Percentiles rank a stretch among this genome's conserved stretches.
Evolutionary conservation across 2,888 invertebrate genomes (phyloP).

Genomic region (Drosophila quinaria): DNA sequence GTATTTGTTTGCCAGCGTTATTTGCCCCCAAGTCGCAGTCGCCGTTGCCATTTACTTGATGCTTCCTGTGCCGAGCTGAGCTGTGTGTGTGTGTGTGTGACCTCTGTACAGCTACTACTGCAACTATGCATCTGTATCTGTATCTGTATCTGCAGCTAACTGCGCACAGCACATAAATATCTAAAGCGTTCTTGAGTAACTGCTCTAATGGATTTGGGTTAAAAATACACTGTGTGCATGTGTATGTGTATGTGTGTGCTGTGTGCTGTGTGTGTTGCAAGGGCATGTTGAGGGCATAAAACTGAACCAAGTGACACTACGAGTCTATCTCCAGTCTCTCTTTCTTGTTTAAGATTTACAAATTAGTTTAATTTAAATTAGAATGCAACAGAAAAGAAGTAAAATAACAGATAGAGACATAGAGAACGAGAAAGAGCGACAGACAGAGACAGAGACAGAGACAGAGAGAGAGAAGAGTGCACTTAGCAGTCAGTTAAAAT

Average conservation of each 20-base stretch:
- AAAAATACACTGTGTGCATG: constrained; percentile 67
- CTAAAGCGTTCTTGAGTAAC: constrained; percentile 81
- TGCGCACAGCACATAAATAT: constrained; percentile 75
- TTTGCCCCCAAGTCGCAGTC: constrained; percentile 61
- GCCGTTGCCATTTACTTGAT: constrained; percentile 73
- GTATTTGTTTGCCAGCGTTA: constrained; percentile 73
- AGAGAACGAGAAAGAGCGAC: not conserved
- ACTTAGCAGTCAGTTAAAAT: constrained; percentile 69
- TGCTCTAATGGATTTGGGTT: constrained; percentile 82
- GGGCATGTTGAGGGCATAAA: constrained; percentile 74
- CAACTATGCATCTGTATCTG: constrained; percentile 28
- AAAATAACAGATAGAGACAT: not conserved
- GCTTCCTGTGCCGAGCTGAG: constrained; percentile 47
- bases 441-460: not conserved
- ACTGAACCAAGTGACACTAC: constrained; percentile 39
- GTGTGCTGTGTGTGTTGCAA: constrained; percentile 44
- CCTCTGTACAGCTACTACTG: constrained; percentile 50
- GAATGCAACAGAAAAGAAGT: constrained; percentile 49
- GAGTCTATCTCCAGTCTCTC: constrained; percentile 6
- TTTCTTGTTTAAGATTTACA: constrained; percentile 69
- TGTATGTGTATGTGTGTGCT: constrained; percentile 10
- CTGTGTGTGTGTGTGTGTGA: constrained; percentile 39
- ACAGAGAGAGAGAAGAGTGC: constrained; percentile 28
- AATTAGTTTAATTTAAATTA: constrained; percentile 81
- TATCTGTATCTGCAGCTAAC: constrained; percentile 33